Conservation (phyloP, 2,797 vertebrate genomes). For the Typhlichthys eigenmanni region DNA sequence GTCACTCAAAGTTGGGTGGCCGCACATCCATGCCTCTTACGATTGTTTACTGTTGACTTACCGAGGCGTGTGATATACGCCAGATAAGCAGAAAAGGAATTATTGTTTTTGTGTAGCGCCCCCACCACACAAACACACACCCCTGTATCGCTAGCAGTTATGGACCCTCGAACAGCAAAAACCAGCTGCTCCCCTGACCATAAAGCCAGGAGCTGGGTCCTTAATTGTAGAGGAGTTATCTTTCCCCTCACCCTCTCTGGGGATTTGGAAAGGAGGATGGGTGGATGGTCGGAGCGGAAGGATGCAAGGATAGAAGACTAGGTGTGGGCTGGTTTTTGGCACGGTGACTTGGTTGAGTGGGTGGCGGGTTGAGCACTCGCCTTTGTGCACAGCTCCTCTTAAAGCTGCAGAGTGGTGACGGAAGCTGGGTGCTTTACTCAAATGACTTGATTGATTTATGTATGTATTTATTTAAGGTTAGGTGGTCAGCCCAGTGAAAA, state of each 20-base stretch:
- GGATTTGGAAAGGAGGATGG: conserved; percentile 28
- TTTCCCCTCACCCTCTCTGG: conserved; percentile 40
- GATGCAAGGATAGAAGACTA: conserved; percentile 54
- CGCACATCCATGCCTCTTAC: conserved; percentile 33
- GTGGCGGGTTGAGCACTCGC: conserved; percentile 63
- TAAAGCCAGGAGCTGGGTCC: conserved; percentile 74
- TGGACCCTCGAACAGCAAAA: conserved; percentile 71
- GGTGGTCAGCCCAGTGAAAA: neutral
- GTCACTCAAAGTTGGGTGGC: conserved; percentile 11
- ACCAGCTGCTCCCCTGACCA: conserved; percentile 81
- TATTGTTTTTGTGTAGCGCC: conserved; percentile 55
- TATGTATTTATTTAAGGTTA: conserved; percentile 26
- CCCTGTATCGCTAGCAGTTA: conserved; percentile 70
- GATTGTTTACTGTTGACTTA: conserved; percentile 64
- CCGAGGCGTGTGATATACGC: conserved; percentile 63
- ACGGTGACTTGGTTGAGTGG: conserved; percentile 61
- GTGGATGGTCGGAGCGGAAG: conserved; percentile 52
- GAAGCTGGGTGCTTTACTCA: conserved; percentile 51
- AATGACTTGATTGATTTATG: conserved; percentile 31
- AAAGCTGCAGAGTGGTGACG: conserved; percentile 38
- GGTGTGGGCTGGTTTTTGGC: conserved; percentile 71
- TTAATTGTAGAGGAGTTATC: conserved; percentile 78
- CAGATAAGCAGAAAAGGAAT: conserved; percentile 63
- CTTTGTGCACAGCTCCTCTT: conserved; percentile 39
- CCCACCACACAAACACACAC: conserved; percentile 26